Conservation (phyloP, 1,140 invertebrate genomes). For the Drosophila lacteicornis region DNA sequence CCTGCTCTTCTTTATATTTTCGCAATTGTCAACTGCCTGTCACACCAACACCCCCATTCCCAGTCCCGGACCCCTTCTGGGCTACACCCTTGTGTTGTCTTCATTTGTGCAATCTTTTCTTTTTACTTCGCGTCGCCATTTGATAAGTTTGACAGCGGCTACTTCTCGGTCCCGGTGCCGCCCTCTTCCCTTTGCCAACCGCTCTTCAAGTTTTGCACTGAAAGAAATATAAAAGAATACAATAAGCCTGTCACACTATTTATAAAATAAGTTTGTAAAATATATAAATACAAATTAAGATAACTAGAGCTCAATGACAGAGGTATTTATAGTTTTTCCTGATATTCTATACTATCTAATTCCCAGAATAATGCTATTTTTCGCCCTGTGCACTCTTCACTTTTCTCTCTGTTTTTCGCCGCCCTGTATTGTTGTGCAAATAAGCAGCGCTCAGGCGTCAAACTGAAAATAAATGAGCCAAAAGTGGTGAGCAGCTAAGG, state of each 20-base stretch:
- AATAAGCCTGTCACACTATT: too few species aligned
- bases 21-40: constrained; percentile 71
- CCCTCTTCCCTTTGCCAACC: background rate
- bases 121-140: constrained; percentile 72
- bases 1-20: constrained; percentile 35
- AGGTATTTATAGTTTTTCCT: too few species aligned
- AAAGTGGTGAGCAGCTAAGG: constrained; percentile 61
- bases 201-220: constrained; percentile 7
- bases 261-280: too few species aligned
- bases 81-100: constrained; percentile 31
- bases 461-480: constrained; percentile 82
- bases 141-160: constrained; percentile 82
- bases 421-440: constrained; percentile 71
- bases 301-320: too few species aligned
- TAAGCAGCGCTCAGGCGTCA: constrained; percentile 80
- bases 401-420: background rate
- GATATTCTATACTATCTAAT: too few species aligned
- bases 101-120: constrained; percentile 49
- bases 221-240: too few species aligned
- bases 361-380: background rate
- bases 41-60: background rate
- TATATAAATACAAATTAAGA: too few species aligned
- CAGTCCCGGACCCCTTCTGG: background rate
- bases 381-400: constrained; percentile 2
- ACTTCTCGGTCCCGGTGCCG: constrained; percentile 39